A percentile compares a stretch with the other conserved stretches of the same genome.
These are phyloP conservation scores for Nematostella vectensis DNA, from an alignment of 92 coral and sea anemone genomes.

Conservation along the genomic window DNA sequence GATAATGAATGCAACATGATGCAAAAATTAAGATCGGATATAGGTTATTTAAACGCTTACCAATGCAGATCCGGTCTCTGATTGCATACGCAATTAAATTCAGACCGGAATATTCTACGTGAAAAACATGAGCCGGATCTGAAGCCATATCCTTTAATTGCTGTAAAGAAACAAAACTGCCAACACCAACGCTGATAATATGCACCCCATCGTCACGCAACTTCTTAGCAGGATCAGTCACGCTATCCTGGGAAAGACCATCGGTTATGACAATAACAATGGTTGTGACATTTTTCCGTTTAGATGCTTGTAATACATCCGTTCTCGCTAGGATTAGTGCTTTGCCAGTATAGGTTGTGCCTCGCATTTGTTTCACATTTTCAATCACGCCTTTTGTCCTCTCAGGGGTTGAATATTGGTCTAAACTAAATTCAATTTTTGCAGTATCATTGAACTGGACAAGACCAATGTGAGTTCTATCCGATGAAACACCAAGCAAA, in stretches of 20 bases:
- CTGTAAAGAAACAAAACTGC: neutral
- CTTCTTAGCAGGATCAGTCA: neutral
- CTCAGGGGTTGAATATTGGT: neutral
- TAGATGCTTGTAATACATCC: neutral
- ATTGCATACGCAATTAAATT: neutral
- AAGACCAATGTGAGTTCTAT: slow-evolving; percentile 12
- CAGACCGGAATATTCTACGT: neutral
- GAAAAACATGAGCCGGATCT: neutral
- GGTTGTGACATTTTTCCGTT: slow-evolving; percentile 4
- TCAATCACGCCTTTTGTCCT: too few relatives aligned
- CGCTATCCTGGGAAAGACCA: slow-evolving; percentile 14
- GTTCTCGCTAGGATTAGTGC: slow-evolving; percentile 40
- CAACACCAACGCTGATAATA: slow-evolving; percentile 33
- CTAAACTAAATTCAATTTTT: slow-evolving; percentile 3
- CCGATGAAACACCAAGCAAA: slow-evolving; percentile 2
- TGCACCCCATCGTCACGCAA: slow-evolving; percentile 21
- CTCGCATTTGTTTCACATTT: too few relatives aligned
- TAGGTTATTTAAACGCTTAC: neutral
- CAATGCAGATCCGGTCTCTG: neutral
- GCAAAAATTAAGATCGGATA: neutral
- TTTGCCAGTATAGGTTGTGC: slow-evolving; percentile 42
- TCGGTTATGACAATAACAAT: slow-evolving; percentile 25
- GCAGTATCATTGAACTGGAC: neutral
- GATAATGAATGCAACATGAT: neutral
- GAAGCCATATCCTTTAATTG: neutral